Evolutionary conservation across 1,140 invertebrate genomes (phyloP), one percentile per base, ranked within the genome.

Genomic region (Colletes latitarsis): DNA sequence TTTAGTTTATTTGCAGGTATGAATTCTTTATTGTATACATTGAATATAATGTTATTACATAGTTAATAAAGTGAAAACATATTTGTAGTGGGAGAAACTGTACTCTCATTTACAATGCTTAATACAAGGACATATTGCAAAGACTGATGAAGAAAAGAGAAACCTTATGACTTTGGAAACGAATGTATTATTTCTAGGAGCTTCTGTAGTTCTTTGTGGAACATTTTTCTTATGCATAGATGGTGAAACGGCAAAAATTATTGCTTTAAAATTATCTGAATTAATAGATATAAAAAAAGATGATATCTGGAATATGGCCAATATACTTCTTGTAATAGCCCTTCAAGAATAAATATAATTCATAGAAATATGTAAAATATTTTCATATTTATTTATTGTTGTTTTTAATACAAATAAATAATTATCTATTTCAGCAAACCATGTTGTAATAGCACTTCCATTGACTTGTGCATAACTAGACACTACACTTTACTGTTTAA

Each of bases 1-100:
- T 73, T 67, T 90, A 52, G 72, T 89, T 52, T 92, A 90, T 77
- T 53, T 92, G 8, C 84, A 88, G 87, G 91, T 92, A 46, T 69
- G 66, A 12, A 39, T 57, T n/a, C 30, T 43, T 74, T 19, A 21
- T 53, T 81, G 17, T 21, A 55, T 9, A 60, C 30, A n/a, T 30
- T 15, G 10, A 67, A 14, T 6, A 41, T 17, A 21, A 57, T 49
- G 4, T 43, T n/a, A 30, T 72, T 52, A 52, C 12, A 46, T 21
- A n/a, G 14, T 62, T 71, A 58, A 60, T 57, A 2, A 71, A 57
- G 6, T 0, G 63, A 19, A 49, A 6, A 55, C 43, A 43, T 73
- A n/a, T 17, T 84, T 84, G 4, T 46, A 87, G 86, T 19, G 77
- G 4, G 78, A 87, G 10, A 52, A 49, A 52, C 39, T 87, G 8